Evolutionary conservation across 2,113 vertebrate species (phyloP).

Genomic region (Psephotus haematonotus): DNA sequence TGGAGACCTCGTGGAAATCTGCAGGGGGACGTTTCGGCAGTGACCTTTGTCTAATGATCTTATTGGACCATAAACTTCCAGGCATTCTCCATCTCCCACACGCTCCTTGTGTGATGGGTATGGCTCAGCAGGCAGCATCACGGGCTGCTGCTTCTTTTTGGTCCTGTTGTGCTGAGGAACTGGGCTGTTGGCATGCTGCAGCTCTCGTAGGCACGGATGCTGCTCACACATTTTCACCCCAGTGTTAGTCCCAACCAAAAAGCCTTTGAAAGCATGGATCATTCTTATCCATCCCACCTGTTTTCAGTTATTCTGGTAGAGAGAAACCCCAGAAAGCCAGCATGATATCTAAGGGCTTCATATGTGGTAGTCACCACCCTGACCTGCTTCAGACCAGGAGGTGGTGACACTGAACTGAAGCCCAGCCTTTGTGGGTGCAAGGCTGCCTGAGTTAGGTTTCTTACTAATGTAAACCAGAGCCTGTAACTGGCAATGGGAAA

Average conservation of each 20-base stretch:
- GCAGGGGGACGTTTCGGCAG: not conserved
- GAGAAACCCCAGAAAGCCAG: not conserved
- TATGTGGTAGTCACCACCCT: not conserved
- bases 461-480: not conserved
- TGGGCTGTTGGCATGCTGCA: not conserved
- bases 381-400: not conserved
- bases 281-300: not conserved
- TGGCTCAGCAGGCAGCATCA: not conserved
- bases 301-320: not conserved
- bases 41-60: constrained; percentile 42
- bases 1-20: not conserved
- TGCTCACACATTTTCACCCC: not conserved
- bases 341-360: not conserved
- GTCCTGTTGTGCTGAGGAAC: not conserved
- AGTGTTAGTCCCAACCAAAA: not conserved
- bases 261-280: not conserved
- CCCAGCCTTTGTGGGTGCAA: not conserved
- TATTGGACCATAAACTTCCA: not conserved
- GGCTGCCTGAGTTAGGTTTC: not conserved
- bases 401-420: not conserved
- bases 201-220: not conserved
- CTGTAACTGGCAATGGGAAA: not conserved
- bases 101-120: not conserved
- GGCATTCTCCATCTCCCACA: not conserved
- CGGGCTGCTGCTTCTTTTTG: not conserved